Conservation (phyloP, 2,797 vertebrate genomes). For the Mico argentatus region DNA sequence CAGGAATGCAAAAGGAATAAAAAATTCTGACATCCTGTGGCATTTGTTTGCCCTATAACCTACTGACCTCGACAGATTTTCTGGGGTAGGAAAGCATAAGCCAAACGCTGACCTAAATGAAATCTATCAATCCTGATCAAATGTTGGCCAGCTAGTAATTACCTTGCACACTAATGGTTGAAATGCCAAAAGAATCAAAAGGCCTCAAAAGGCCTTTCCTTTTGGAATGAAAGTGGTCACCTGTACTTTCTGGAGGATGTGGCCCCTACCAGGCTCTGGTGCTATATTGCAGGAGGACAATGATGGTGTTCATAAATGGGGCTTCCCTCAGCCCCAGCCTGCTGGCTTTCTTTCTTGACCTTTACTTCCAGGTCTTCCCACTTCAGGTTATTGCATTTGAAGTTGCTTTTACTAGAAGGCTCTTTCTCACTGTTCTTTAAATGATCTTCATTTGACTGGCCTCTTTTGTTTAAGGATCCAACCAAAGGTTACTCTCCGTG, state of each 20-base stretch:
- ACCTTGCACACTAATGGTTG: not conserved
- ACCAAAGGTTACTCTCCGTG: not conserved
- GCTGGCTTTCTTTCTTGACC: not conserved
- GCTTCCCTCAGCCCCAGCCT: not conserved
- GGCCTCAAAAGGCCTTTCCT: slow-evolving; percentile 21
- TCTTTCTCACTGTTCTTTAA: not conserved
- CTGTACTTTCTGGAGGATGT: slow-evolving; percentile 14
- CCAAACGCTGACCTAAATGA: slow-evolving; percentile 32
- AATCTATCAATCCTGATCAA: slow-evolving; percentile 64
- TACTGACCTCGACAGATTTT: slow-evolving; percentile 63
- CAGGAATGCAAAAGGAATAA: not conserved
- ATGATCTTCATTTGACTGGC: not conserved
- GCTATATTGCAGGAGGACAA: not conserved
- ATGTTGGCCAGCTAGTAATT: slow-evolving; percentile 64
- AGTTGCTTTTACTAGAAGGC: not conserved
- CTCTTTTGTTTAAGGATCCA: not conserved
- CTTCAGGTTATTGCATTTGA: not conserved
- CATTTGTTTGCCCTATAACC: slow-evolving; percentile 67
- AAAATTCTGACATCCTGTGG: not conserved
- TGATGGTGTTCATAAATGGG: not conserved
- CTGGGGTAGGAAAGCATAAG: slow-evolving; percentile 30
- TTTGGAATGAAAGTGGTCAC: slow-evolving; percentile 38
- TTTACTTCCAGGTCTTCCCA: not conserved
- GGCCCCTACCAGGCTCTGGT: not conserved
- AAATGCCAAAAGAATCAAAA: slow-evolving; percentile 57